These are phyloP conservation scores for Borostomias antarcticus DNA, from an alignment of 2,797 vertebrate species.

Conservation along the genomic window DNA sequence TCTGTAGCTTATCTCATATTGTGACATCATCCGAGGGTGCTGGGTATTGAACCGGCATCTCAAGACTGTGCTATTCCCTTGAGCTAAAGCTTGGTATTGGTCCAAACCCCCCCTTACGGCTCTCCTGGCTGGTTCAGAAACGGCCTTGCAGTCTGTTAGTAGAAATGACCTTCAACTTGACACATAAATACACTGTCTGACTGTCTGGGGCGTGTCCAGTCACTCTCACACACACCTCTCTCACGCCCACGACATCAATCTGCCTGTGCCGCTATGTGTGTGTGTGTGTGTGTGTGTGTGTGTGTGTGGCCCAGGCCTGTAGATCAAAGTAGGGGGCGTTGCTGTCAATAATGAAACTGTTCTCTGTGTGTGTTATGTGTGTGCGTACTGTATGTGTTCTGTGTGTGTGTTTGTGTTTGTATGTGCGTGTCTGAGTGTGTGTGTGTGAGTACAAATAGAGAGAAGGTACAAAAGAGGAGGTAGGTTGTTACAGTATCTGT, in stretches of 20 bases:
- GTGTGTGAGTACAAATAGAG: too few species aligned
- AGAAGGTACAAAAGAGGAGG: too few species aligned
- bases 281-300: neutral
- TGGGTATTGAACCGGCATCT: too few species aligned
- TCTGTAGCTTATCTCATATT: conserved; percentile 15
- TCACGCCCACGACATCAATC: conserved; percentile 24
- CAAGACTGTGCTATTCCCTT: too few species aligned
- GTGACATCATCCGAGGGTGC: too few species aligned
- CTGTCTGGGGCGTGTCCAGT: conserved; percentile 14
- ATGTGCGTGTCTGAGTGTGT: neutral
- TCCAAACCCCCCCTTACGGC: too few species aligned
- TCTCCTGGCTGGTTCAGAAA: neutral
- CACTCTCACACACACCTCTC: conserved; percentile 2
- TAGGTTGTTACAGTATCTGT: neutral
- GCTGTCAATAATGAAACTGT: conserved; percentile 28
- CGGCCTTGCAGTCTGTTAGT: conserved; percentile 4
- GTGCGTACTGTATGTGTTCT: too few species aligned
- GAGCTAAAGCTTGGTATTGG: too few species aligned
- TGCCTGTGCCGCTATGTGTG: neutral
- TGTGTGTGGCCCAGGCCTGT: neutral
- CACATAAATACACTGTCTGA: conserved; percentile 30
- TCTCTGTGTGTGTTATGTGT: too few species aligned
- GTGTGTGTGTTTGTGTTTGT: neutral
- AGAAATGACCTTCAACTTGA: conserved; percentile 41
- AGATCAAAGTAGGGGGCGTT: conserved; percentile 7